A percentile compares a stretch with the other conserved stretches of the same genome.
These are phyloP conservation scores for Nematostella vectensis DNA, from an alignment of 92 coral and sea anemone genomes.

Conservation along the genomic window DNA sequence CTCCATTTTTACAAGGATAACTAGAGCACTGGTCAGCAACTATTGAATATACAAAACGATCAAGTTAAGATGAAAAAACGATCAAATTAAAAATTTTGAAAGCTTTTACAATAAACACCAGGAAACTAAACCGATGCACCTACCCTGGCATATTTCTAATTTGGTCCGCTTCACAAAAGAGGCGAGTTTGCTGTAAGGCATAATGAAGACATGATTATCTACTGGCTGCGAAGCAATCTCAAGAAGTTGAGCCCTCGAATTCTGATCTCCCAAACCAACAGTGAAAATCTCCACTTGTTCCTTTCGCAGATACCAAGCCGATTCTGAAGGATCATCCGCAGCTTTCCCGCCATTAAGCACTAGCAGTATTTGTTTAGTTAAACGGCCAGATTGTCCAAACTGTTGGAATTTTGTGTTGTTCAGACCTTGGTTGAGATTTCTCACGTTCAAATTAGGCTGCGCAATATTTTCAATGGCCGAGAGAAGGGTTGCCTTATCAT, in stretches of 20 bases:
- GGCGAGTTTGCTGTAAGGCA: background rate
- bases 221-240: slow-evolving; percentile 22
- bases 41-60: background rate
- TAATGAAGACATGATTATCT: slow-evolving; percentile 1
- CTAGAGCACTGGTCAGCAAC: slow-evolving; percentile 15
- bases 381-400: slow-evolving; percentile 1
- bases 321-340: slow-evolving; percentile 12
- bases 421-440: slow-evolving; percentile 15
- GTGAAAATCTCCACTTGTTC: slow-evolving; percentile 14
- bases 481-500: slow-evolving; percentile 9
- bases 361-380: slow-evolving; percentile 5
- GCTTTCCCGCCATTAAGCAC: slow-evolving; percentile 15
- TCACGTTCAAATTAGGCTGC: slow-evolving; percentile 7
- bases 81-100: too few species aligned
- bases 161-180: background rate
- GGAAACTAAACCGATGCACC: too few species aligned
- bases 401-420: slow-evolving; percentile 1
- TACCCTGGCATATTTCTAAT: background rate
- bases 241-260: slow-evolving; percentile 8
- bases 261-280: slow-evolving; percentile 12
- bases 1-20: slow-evolving; percentile 29
- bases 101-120: too few species aligned
- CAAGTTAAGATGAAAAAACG: background rate
- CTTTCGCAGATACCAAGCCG: background rate
- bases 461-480: background rate